phyloP scores from a whole-genome alignment of 2,113 vertebrate genomes.

The Maccullochella peelii region DNA sequence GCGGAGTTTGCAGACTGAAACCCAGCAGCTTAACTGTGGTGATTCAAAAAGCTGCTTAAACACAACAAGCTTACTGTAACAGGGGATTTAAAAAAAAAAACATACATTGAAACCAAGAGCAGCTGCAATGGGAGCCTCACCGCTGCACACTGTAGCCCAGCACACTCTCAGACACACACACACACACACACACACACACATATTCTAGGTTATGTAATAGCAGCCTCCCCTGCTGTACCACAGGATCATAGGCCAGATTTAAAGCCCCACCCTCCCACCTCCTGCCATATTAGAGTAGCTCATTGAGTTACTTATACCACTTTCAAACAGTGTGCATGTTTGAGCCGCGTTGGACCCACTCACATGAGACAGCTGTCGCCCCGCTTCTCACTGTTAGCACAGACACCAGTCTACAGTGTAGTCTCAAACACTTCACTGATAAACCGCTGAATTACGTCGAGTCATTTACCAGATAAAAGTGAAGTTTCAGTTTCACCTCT shows the following conservation, averaged over 20 bases:
- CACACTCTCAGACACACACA: constrained; percentile 24
- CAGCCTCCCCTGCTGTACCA: constrained; percentile 66
- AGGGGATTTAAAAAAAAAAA: constrained; percentile 53
- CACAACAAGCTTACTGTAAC: constrained; percentile 48
- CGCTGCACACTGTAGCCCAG: constrained; percentile 43
- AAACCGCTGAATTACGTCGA: not conserved
- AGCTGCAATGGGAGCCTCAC: constrained; percentile 58
- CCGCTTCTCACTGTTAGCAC: not conserved
- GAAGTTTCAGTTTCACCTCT: not conserved
- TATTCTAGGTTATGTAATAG: constrained; percentile 70
- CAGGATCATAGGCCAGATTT: constrained; percentile 74
- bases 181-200: constrained; percentile 41
- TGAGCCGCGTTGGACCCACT: not conserved
- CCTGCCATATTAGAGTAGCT: constrained; percentile 67
- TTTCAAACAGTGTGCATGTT: not conserved
- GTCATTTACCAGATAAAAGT: not conserved
- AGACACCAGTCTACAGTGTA: not conserved
- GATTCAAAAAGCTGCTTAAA: constrained; percentile 58
- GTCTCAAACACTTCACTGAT: not conserved
- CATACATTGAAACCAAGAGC: constrained; percentile 57
- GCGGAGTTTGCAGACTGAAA: constrained; percentile 27
- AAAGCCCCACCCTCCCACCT: constrained; percentile 53
- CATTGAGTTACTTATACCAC: constrained; percentile 53
- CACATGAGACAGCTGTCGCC: not conserved
- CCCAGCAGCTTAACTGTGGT: constrained; percentile 18